Percentiles rank a stretch among this genome's conserved stretches.
Conservation (phyloP, 1,140 invertebrate genomes). For the Sinella curviseta region DNA sequence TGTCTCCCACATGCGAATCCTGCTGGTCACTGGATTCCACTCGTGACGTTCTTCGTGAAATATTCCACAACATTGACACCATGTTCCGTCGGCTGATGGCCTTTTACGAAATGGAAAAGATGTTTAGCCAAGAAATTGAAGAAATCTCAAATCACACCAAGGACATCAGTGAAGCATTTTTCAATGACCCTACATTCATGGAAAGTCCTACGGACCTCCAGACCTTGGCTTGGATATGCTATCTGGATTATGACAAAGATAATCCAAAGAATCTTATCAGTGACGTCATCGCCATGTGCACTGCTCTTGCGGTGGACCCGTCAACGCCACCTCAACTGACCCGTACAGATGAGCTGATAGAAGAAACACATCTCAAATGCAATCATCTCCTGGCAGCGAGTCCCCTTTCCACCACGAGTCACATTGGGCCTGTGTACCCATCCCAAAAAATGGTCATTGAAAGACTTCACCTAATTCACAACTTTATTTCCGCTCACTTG, state of each 20-base stretch:
- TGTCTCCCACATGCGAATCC: background rate
- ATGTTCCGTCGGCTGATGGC: slow-evolving; percentile 17
- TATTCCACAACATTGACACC: slow-evolving; percentile 14
- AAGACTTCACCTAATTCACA: background rate
- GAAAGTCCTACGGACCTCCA: background rate
- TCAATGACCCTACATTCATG: background rate
- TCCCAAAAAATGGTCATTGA: background rate
- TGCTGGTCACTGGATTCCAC: background rate
- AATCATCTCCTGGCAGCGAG: background rate
- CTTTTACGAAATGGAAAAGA: slow-evolving; percentile 10
- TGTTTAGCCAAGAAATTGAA: slow-evolving; percentile 11
- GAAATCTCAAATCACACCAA: background rate
- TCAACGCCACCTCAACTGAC: background rate
- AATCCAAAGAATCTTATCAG: slow-evolving; percentile 8
- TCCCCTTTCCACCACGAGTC: background rate
- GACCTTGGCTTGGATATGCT: slow-evolving; percentile 7
- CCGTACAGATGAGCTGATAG: background rate
- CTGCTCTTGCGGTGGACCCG: background rate
- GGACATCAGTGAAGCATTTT: background rate
- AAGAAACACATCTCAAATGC: slow-evolving; percentile 13
- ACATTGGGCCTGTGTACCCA: background rate
- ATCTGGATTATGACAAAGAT: background rate
- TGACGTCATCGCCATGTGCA: background rate
- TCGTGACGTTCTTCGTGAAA: background rate
- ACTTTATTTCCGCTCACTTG: background rate